Conservation (phyloP, 2,888 invertebrate genomes). For the Dyspetes luteomarginatus region DNA sequence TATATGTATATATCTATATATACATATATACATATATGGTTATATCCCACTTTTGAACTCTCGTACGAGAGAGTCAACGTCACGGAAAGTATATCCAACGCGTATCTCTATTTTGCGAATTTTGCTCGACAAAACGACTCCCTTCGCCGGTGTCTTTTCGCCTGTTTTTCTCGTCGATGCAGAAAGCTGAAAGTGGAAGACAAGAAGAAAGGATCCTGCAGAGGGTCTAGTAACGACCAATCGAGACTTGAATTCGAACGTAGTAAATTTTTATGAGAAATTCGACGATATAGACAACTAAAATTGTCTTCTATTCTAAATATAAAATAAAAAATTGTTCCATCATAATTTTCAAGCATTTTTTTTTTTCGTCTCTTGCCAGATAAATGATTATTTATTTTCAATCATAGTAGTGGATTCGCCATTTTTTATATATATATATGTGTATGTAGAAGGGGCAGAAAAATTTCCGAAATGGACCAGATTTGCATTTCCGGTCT, state of each 20-base stretch:
- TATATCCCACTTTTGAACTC: conserved; percentile 17
- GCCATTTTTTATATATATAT: no score
- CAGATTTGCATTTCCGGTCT: background rate
- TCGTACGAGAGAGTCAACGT: conserved; percentile 26
- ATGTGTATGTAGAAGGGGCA: background rate
- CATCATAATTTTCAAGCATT: conserved; percentile 11
- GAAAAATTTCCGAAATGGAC: background rate
- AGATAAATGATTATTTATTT: background rate
- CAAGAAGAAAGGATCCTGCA: conserved; percentile 31
- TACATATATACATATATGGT: no score
- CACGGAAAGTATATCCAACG: conserved; percentile 34
- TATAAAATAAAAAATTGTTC: no score
- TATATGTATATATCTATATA: no score
- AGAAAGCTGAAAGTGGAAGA: conserved; percentile 14
- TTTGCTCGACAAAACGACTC: conserved; percentile 36
- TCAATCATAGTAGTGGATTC: background rate
- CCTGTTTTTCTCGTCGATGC: conserved; percentile 9
- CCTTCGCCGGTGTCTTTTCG: conserved; percentile 34
- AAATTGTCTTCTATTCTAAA: no score
- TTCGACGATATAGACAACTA: conserved; percentile 55
- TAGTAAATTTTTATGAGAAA: conserved; percentile 72
- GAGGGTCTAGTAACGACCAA: conserved; percentile 27
- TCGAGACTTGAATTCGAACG: conserved; percentile 31
- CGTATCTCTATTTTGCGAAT: conserved; percentile 44
- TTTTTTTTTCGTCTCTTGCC: background rate